Evolutionary conservation across 2,113 vertebrate species (phyloP), one percentile per base, ranked within the genome.

Genomic region (Gnathonemus echidnorhynchus): DNA sequence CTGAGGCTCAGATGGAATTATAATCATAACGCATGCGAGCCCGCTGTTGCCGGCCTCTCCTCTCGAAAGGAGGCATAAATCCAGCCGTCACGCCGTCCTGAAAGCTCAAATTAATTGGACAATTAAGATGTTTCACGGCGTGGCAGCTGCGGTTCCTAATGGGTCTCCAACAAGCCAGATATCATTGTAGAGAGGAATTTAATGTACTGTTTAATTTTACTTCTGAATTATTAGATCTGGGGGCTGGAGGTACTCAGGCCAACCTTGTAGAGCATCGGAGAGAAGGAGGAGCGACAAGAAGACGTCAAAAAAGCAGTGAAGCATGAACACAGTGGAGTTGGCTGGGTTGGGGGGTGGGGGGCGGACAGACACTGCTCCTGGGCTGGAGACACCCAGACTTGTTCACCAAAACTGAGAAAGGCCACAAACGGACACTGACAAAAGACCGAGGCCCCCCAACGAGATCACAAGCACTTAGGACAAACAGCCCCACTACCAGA

Each of bases 131-230:
- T 93, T 85, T 94, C 94, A 93, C 93, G 93, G 95, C 94, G 94
- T 95, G 95, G 94, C 95, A 96, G 95, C 95, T 92, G 94, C 83
- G 91, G 93, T 92, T 92, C 58, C 95, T 96, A 96, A 96, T 96
- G 96, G 95, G 94, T 95, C 93, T 92, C 91, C 93, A 95, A 96
- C 94, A 95, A 96, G 93, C 93, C 92, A 91, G 95, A 96, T 95
- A 95, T 91, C 94, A 95, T 95, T 95, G 93, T 95, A 95, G 95
- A 95, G 94, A 70, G 93, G 92, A 92, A 93, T 96, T 96, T 96
- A 96, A 96, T 95, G 95, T 92, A 95, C 93, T 95, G 95, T 94
- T 95, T 96, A 95, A 96, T 95, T 95, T 94, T 95, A 95, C 93
- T 93, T 93, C 94, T 94, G 94, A 93, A 92, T 90, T 88, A 91